Conservation (phyloP, 2,888 invertebrate genomes). For the Mythimna ferrago region DNA sequence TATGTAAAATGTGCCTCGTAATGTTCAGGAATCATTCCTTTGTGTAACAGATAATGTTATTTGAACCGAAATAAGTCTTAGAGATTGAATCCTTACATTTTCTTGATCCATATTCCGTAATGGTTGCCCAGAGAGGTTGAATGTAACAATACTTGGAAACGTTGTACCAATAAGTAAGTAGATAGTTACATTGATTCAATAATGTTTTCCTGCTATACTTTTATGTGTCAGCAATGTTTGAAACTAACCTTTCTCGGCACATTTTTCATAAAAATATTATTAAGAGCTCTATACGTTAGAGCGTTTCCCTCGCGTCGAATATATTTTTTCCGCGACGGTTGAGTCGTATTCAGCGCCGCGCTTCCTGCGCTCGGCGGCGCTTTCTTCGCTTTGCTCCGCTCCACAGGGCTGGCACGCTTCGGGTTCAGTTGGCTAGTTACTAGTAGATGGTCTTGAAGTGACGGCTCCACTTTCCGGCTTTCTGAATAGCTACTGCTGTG, state of each 20-base stretch:
- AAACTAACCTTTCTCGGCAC: background rate
- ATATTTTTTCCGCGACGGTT: conserved; percentile 57
- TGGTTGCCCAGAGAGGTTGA: background rate
- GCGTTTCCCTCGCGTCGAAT: conserved; percentile 51
- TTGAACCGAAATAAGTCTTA: background rate
- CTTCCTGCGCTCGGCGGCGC: conserved; percentile 42
- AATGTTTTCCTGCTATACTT: too few relatives aligned
- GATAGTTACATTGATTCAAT: too few relatives aligned
- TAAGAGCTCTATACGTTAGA: conserved; percentile 14
- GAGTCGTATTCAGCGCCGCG: conserved; percentile 40
- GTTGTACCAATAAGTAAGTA: too few relatives aligned
- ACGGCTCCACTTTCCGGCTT: conserved; percentile 47
- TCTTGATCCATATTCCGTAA: background rate
- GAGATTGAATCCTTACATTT: background rate
- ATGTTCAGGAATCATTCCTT: background rate
- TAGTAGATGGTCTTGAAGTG: conserved; percentile 40
- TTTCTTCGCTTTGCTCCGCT: conserved; percentile 21
- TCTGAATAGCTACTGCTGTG: conserved; percentile 27
- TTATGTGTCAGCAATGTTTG: too few relatives aligned
- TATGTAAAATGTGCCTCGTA: background rate
- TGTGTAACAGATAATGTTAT: background rate
- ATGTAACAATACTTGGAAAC: too few relatives aligned
- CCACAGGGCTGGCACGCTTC: conserved; percentile 41
- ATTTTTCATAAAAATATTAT: conserved; percentile 21
- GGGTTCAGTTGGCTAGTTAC: conserved; percentile 32